Evolutionary conservation across 2,888 invertebrate species (phyloP).

Genomic region (Liodrosophila aerea): DNA sequence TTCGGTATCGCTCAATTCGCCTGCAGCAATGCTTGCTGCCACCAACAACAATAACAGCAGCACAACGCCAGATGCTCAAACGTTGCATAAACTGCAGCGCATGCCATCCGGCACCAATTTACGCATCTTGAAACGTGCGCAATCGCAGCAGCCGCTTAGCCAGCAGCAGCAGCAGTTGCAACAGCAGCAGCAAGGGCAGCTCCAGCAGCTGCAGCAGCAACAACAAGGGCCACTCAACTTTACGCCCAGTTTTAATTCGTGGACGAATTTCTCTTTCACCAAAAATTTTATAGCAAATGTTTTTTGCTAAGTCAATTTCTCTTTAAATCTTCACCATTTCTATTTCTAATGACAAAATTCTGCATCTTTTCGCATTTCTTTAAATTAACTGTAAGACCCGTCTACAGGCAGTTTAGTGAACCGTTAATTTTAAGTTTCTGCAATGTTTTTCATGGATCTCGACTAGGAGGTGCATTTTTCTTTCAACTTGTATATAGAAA

Average conservation of each 20-base stretch:
- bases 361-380: slow-evolving; percentile 23
- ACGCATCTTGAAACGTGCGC: slow-evolving; percentile 69
- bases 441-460: slow-evolving; percentile 27
- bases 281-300: slow-evolving; percentile 82
- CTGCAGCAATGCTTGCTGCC: slow-evolving; percentile 27
- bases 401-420: slow-evolving; percentile 1
- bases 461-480: slow-evolving; percentile 35
- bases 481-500: slow-evolving; percentile 43
- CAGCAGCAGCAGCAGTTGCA: slow-evolving; percentile 25
- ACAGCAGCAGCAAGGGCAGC: slow-evolving; percentile 37
- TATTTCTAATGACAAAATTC: slow-evolving; percentile 5
- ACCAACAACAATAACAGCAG: slow-evolving; percentile 26
- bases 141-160: slow-evolving; percentile 64
- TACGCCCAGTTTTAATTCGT: slow-evolving; percentile 82
- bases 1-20: slow-evolving; percentile 60
- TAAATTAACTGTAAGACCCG: neutral
- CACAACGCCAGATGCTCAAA: slow-evolving; percentile 36
- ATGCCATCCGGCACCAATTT: slow-evolving; percentile 79
- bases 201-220: slow-evolving; percentile 40
- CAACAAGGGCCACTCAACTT: slow-evolving; percentile 65
- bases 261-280: slow-evolving; percentile 82
- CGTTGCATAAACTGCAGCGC: slow-evolving; percentile 66
- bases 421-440: slow-evolving; percentile 35
- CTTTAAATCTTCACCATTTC: slow-evolving; percentile 2
- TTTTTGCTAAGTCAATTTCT: slow-evolving; percentile 76